Base-by-base conservation (phyloP, 1,140 invertebrate species). In the Drosophila sp. region DNA sequence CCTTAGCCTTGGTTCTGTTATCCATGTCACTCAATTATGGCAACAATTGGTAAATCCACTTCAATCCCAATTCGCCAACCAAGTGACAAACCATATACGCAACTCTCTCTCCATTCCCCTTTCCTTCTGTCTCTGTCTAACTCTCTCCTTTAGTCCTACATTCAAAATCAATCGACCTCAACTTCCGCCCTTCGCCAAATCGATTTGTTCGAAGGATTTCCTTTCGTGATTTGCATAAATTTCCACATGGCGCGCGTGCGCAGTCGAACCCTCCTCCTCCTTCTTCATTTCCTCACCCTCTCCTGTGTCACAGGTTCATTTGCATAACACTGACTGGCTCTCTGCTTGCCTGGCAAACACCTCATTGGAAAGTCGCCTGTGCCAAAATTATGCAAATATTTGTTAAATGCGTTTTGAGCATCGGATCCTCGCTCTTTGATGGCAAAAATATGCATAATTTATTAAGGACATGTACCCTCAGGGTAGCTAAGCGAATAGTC, bases 361-460 rank as follows among this genome's bases (percentile, higher is more conserved):
- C 64, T 61, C 65, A 17, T 44, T 65, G 56, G 64, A 66, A 81
- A 86, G 82, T 87, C 69, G 71, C 73, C 82, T 79, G 76, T 89
- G 87, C 87, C 74, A 90, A 90, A 90, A 79, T 90, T 84, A 89
- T 90, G 89, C 80, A 84, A 91, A 90, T 87, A 87, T 79, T 87
- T 76, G 70, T 79, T 89, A 77, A 86, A 86, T 86, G 83, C 76
- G 82, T 87, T 86, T 80, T 73, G 29, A 69, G 76, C 65, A 83
- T 87, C 83, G 76, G 76, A 79, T 86, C 61, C 57, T 61, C 71
- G 47, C 61, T 55, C 56, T 35, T 25, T 50, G 7, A 62, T 79
- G 71, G 66, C 65, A 38, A 41, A 82, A 87, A 86, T 86, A 83
- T 56, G 71, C 84, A 86, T 86, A 89, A 80, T 89, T 87, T 74